phyloP scores from a whole-genome alignment of 2,797 vertebrate genomes.

The Semaprochilodus insignis region DNA sequence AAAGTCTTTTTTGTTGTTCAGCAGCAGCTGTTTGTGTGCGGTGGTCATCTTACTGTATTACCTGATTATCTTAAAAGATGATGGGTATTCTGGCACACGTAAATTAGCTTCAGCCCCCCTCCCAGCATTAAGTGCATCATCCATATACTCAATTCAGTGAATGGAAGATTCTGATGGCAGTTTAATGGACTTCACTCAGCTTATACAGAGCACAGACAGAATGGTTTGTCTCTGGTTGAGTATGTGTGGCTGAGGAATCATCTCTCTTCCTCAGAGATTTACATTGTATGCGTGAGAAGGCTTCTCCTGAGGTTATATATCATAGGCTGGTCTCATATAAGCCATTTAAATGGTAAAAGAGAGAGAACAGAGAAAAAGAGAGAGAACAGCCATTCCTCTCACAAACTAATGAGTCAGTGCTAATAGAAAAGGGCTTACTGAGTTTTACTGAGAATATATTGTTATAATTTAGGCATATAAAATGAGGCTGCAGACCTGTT shows the following conservation, averaged over 20 bases:
- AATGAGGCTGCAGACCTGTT: not conserved
- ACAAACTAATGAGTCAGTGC: conserved; percentile 18
- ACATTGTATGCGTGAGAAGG: not conserved
- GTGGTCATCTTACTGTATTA: not conserved
- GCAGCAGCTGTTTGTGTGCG: too few species aligned
- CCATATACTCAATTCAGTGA: conserved; percentile 14
- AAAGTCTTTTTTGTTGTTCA: too few species aligned
- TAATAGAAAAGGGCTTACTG: conserved; percentile 10
- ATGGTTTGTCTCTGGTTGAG: conserved; percentile 17
- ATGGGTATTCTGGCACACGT: not conserved
- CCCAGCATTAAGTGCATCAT: conserved; percentile 29
- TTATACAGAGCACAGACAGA: conserved; percentile 16
- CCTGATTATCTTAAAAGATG: not conserved
- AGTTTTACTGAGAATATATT: conserved; percentile 6
- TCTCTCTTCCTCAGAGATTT: not conserved
- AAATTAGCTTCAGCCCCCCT: not conserved
- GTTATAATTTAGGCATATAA: conserved; percentile 21
- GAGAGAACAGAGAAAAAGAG: not conserved
- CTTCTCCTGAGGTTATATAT: conserved; percentile 20
- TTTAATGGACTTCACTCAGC: conserved; percentile 31
- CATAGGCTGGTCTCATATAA: not conserved
- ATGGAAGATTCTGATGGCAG: conserved; percentile 29
- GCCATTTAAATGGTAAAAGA: conserved; percentile 16
- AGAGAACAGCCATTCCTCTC: conserved; percentile 13
- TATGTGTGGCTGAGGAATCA: not conserved